Conservation (phyloP, 2,113 vertebrate species). For the Platichthys flesus region DNA sequence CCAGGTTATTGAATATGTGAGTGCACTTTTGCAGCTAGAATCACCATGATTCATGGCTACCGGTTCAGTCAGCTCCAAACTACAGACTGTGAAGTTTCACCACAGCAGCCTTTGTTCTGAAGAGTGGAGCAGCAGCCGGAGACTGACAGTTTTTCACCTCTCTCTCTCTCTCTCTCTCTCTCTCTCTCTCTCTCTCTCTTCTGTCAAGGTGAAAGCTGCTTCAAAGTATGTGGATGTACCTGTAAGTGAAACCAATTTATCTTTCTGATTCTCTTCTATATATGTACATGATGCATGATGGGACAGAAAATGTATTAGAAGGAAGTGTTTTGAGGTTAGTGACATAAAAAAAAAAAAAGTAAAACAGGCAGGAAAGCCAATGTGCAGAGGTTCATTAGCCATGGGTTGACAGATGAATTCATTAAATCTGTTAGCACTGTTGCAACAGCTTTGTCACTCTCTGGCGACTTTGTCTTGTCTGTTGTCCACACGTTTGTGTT, state of each 20-base stretch:
- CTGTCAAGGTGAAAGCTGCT: constrained; percentile 96
- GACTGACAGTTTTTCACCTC: not conserved
- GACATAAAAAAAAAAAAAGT: no score
- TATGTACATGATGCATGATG: no score
- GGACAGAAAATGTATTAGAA: no score
- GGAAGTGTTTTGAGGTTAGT: no score
- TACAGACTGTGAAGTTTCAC: not conserved
- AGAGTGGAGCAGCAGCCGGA: constrained; percentile 23
- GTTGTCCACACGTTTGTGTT: no score
- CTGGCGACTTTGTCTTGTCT: no score
- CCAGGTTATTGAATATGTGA: constrained; percentile 33
- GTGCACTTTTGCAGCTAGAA: constrained; percentile 42
- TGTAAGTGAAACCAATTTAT: constrained; percentile 87
- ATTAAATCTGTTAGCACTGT: no score
- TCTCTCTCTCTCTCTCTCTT: constrained; percentile 69
- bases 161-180: constrained; percentile 39
- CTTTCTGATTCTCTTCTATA: not conserved
- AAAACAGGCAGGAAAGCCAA: no score
- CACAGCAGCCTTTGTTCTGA: constrained; percentile 18
- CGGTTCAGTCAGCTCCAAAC: not conserved
- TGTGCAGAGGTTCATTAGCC: no score
- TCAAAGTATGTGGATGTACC: constrained; percentile 99
- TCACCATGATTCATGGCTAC: constrained; percentile 14
- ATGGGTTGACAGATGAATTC: no score
- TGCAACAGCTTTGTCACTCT: no score